phyloP scores from a whole-genome alignment of 2,888 invertebrate species.

The Meghimatium bilineatum region DNA sequence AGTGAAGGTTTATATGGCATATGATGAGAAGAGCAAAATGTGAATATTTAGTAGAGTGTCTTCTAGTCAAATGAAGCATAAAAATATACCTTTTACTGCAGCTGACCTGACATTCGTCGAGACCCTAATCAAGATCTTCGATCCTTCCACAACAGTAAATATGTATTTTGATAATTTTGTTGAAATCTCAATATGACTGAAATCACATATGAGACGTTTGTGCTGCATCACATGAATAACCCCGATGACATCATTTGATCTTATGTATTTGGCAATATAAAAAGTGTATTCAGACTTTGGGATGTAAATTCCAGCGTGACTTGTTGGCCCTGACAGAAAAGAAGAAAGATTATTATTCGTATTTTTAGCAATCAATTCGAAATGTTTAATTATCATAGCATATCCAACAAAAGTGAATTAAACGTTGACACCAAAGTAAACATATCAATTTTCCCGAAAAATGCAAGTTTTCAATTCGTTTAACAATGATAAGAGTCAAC shows the following conservation, averaged over 20 bases:
- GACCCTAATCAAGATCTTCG: neutral
- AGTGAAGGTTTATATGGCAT: too few species aligned
- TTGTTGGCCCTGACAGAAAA: neutral
- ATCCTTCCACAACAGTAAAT: neutral
- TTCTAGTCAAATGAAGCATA: too few species aligned
- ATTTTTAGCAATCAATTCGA: too few species aligned
- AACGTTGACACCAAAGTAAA: too few species aligned
- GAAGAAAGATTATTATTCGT: too few species aligned
- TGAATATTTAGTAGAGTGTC: too few species aligned
- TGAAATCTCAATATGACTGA: neutral
- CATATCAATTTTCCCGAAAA: too few species aligned
- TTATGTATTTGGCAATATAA: neutral
- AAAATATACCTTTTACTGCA: neutral
- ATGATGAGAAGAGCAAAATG: too few species aligned
- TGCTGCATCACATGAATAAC: neutral
- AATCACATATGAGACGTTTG: neutral
- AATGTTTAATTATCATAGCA: too few species aligned
- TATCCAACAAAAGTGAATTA: too few species aligned
- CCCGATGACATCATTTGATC: neutral
- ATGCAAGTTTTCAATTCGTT: too few species aligned
- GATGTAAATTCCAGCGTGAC: neutral
- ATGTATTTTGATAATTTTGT: neutral
- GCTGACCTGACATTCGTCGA: neutral
- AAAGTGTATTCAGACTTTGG: neutral
- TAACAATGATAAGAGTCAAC: too few species aligned